These are phyloP conservation scores for Synaphobranchus kaupii DNA, from an alignment of 2,797 vertebrate species.

Conservation along the genomic window DNA sequence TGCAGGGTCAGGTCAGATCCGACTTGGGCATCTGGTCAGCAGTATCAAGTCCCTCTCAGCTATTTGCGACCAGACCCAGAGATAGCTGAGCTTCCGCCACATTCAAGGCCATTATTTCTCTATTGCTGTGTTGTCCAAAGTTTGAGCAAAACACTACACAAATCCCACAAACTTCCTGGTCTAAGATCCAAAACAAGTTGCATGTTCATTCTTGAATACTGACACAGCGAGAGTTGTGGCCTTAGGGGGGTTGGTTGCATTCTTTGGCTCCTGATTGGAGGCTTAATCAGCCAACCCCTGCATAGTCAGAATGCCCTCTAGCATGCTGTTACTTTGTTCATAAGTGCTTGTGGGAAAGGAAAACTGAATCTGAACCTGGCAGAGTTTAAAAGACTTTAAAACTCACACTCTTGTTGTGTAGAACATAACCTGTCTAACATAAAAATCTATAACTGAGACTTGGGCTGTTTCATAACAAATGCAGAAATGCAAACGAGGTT, in stretches of 20 bases:
- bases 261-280: conserved; percentile 4
- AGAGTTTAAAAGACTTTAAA: background rate
- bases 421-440: background rate
- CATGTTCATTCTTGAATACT: conserved; percentile 33
- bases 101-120: background rate
- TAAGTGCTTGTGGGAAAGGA: background rate
- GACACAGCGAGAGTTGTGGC: conserved; percentile 21
- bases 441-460: background rate
- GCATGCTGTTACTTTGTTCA: background rate
- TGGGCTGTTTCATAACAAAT: background rate
- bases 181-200: background rate
- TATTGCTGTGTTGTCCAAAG: background rate
- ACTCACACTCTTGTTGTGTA: background rate
- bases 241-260: background rate
- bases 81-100: background rate
- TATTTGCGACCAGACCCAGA: conserved; percentile 21
- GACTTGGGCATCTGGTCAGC: background rate
- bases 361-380: background rate
- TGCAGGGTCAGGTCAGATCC: background rate
- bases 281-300: background rate
- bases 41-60: conserved; percentile 21
- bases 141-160: background rate
- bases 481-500: background rate
- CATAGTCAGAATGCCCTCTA: background rate
- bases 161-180: background rate